Base-by-base conservation (phyloP, 1,140 invertebrate species). In the Tigriopus japonicus region DNA sequence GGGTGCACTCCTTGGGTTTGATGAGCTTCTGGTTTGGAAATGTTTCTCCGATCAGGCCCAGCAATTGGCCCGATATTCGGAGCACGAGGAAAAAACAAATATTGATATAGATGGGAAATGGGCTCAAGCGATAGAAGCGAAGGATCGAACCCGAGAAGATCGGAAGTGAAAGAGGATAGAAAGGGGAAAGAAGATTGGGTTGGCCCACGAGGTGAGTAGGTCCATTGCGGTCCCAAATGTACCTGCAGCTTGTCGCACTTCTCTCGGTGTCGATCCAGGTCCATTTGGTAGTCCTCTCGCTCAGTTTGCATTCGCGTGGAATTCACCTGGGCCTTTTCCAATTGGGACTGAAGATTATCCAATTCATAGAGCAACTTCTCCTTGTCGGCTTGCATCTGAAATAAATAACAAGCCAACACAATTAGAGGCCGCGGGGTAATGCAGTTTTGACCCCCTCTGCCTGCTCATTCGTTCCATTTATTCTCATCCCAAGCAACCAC, bases 211-310 rank as follows among this genome's bases (percentile, higher is more conserved):
- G 19, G n/a, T 49, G 45, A 49, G 19, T 17, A 6, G 10, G n/a
- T 49, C 2, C 10, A 43, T 10, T 17, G 3, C 15, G n/a, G n/a
- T 15, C 15, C 12, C 28, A 12, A 52, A 65, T 67, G 72, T 77
- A 88, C 86, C 78, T 89, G 86, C 62, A 82, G 78, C 69, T 90
- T 91, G 65, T 93, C 87, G 65, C 82, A 81, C 73, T 91, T 92
- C 67, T 92, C 88, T 67, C 83, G 80, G 56, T 87, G 75, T 64
- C 88, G 78, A 70, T 92, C 88, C 45, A 81, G 80, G 64, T 94
- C 88, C 60, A 86, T 67, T 66, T 87, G 83, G 42, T 85, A 80
- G 5, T 82, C 78, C 70, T 94, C 89, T 62, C 85, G 78, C 70
- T 94, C 89, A 70, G 91, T 91, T 70, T 89, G 86, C 66, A 90